Evolutionary conservation across 2,888 invertebrate species (phyloP).

Genomic region (Papilio protenor): DNA sequence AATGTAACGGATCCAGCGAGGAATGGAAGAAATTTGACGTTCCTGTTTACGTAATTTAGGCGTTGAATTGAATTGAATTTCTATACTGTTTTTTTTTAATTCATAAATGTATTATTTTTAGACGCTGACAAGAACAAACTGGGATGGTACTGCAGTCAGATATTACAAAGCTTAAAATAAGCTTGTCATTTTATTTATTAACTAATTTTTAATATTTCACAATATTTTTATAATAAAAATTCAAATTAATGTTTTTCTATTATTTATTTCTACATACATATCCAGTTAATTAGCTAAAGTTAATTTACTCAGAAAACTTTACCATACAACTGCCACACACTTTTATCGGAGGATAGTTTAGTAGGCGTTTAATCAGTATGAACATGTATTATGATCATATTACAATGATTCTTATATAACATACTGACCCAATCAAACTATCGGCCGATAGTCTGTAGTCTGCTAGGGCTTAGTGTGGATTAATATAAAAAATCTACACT

Average conservation of each 20-base stretch:
- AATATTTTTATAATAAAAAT: neutral
- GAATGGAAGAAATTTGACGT: neutral
- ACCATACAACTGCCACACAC: too few species aligned
- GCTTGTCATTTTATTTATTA: neutral
- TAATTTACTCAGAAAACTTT: too few species aligned
- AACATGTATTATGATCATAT: too few species aligned
- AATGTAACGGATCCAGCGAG: too few species aligned
- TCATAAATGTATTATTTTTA: conserved; percentile 49
- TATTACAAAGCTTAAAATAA: conserved; percentile 51
- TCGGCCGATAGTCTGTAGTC: too few species aligned
- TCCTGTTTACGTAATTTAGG: neutral
- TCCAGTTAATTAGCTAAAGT: neutral
- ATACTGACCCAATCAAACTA: too few species aligned
- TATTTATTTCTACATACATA: neutral
- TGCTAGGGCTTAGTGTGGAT: too few species aligned
- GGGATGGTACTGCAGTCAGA: conserved; percentile 56
- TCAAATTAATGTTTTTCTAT: neutral
- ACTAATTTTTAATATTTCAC: neutral
- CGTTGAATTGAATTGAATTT: neutral
- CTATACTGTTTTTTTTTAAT: neutral
- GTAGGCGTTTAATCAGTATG: too few species aligned
- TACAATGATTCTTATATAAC: too few species aligned
- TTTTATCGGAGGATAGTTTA: too few species aligned
- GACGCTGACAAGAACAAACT: conserved; percentile 52
- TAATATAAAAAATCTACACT: too few species aligned